Base-by-base conservation (phyloP, 2,113 vertebrate genomes). In the Macquaria australasica region DNA sequence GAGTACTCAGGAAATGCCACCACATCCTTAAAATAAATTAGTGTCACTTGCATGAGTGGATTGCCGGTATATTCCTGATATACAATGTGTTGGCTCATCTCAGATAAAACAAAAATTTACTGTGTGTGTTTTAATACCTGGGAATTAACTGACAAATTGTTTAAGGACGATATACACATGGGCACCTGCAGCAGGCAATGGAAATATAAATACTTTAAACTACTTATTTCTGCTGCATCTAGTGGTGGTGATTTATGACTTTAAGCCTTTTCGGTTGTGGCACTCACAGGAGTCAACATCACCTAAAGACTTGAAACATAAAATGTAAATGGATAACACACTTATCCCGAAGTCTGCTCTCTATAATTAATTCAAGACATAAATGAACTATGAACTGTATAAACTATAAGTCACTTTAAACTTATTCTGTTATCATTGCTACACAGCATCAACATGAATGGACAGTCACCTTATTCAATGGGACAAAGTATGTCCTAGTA, bases 401-500 rank as follows among this genome's bases (percentile, higher is more conserved):
- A 51, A 45, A 69, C 50, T n/a, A 9, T 74, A 43, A 48, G 21
- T 60, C 64, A 76, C 21, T 31, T 71, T 56, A 12, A 34, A 11
- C 28, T 45, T 58, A 1, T 15, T 60, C 53, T 73, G 5, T 64
- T 51, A 37, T 59, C 18, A 67, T 74, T 72, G 58, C 45, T 20
- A 51, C 37, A 59, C 25, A 50, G 2, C 8, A 43, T 59, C 37
- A 43, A 50, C 28, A 67, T 59, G 45, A 53, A 63, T 64, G n/a
- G 34, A 76, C 62, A 56, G 23, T 34, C 18, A 85, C 43, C 48
- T 86, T 63, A 56, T 67, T 82, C 56, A 55, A 0, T 5, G 41
- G 66, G 31, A 83, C 71, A 85, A 83, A 85, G 37, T 83, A 18
- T 69, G 78, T 80, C 63, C 63, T 59, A 60, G 41, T 82, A 67